Conservation (phyloP, 1,140 invertebrate genomes). For the Pristionchus pacificus region DNA sequence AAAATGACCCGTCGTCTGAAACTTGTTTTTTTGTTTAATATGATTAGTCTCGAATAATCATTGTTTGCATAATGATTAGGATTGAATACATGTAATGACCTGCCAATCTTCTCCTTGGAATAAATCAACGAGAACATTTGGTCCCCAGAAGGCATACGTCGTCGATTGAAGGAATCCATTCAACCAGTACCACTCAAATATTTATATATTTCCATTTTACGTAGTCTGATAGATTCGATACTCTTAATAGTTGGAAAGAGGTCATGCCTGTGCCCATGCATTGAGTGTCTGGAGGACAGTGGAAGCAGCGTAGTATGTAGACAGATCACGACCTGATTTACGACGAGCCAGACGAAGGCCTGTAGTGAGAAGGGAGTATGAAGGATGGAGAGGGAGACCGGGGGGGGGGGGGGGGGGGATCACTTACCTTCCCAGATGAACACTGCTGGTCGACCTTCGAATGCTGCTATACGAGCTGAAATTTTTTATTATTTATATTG, state of each 20-base stretch:
- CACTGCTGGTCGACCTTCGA: slow-evolving; percentile 48
- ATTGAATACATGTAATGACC: slow-evolving; percentile 24
- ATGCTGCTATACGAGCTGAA: slow-evolving; percentile 43
- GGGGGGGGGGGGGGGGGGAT: too few species aligned
- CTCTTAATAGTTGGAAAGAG: too few species aligned
- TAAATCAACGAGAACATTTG: slow-evolving; percentile 44
- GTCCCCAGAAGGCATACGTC: slow-evolving; percentile 46
- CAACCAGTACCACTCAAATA: slow-evolving; percentile 42
- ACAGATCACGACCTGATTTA: slow-evolving; percentile 43
- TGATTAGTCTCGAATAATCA: slow-evolving; percentile 5
- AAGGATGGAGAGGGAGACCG: too few species aligned
- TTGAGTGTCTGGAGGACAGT: slow-evolving; percentile 45
- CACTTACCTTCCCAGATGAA: slow-evolving; percentile 57
- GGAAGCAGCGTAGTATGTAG: slow-evolving; percentile 47
- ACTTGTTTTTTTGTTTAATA: too few species aligned
- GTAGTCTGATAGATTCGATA: too few species aligned
- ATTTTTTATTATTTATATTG: slow-evolving; percentile 15
- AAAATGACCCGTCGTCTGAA: slow-evolving; percentile 54
- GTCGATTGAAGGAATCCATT: slow-evolving; percentile 49
- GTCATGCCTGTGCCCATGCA: slow-evolving; percentile 20
- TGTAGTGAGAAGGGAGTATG: too few species aligned
- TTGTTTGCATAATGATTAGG: background rate
- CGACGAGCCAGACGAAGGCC: slow-evolving; percentile 42
- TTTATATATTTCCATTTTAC: too few species aligned
- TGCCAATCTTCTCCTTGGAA: slow-evolving; percentile 49